phyloP scores from a whole-genome alignment of 2,113 vertebrate genomes.

The Pristiophorus japonicus region DNA sequence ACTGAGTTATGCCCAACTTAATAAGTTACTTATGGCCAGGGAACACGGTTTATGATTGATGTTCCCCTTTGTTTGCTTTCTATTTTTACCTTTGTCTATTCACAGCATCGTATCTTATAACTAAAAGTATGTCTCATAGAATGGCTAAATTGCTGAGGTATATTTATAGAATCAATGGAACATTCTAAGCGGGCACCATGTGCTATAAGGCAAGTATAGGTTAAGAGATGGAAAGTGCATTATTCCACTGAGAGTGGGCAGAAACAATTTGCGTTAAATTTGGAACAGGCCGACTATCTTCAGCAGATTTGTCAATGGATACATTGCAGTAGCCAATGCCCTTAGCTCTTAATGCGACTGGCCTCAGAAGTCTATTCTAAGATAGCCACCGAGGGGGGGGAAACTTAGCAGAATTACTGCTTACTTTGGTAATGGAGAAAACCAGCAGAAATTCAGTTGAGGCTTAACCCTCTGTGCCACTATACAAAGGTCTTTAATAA shows the following conservation, averaged over 20 bases:
- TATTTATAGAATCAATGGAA: constrained; percentile 27
- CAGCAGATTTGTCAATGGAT: constrained; percentile 18
- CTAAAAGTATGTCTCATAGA: constrained; percentile 27
- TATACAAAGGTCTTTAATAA: neutral
- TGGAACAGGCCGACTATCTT: neutral
- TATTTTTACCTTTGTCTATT: constrained; percentile 29
- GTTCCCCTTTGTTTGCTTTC: constrained; percentile 9
- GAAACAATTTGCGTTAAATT: constrained; percentile 25
- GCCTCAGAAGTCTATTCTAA: constrained; percentile 19
- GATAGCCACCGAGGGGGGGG: neutral
- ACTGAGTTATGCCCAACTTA: neutral
- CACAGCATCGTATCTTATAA: constrained; percentile 17
- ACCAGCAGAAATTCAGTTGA: neutral
- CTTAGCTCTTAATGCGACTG: neutral
- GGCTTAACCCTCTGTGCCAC: neutral
- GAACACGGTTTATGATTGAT: constrained; percentile 18
- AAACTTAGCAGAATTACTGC: neutral
- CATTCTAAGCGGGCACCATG: neutral
- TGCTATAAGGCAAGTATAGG: constrained; percentile 15
- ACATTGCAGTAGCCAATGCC: neutral
- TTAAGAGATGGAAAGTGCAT: constrained; percentile 34
- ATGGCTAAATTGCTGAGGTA: neutral
- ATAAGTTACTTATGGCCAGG: neutral
- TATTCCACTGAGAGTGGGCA: constrained; percentile 1
- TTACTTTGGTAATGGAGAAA: neutral